phyloP scores from a whole-genome alignment of 1,140 invertebrate genomes.

The Lepidurus arcticus region DNA sequence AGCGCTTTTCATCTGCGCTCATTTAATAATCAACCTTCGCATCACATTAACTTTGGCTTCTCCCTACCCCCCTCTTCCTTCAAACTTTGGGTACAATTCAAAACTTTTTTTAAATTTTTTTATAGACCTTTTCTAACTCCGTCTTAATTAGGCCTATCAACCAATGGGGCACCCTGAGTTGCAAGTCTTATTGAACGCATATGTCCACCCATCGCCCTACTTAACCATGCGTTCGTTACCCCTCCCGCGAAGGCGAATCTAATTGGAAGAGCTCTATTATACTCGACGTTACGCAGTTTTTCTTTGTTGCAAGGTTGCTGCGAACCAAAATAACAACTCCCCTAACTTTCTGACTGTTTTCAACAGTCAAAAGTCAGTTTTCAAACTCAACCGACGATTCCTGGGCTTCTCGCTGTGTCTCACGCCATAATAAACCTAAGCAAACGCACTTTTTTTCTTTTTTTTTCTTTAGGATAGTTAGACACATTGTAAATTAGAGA shows the following conservation, averaged over 20 bases:
- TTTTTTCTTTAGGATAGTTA: background rate
- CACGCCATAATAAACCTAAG: slow-evolving; percentile 19
- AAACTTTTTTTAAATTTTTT: background rate
- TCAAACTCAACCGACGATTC: background rate
- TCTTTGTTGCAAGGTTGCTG: background rate
- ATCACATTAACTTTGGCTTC: background rate
- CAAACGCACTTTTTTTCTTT: background rate
- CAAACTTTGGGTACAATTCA: background rate
- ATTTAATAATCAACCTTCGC: slow-evolving; percentile 15
- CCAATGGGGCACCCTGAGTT: background rate
- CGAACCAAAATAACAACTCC: background rate
- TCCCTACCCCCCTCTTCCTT: background rate
- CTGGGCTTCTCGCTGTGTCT: background rate
- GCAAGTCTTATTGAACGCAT: background rate
- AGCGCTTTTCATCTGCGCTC: slow-evolving; percentile 14
- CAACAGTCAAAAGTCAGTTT: background rate
- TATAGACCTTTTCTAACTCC: background rate
- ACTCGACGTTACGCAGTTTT: background rate
- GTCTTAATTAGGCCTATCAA: slow-evolving; percentile 14
- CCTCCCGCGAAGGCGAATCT: slow-evolving; percentile 6
- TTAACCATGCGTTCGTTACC: background rate
- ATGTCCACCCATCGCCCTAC: background rate
- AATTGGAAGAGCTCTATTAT: background rate
- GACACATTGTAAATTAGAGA: background rate
- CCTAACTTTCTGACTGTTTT: background rate